Conservation (phyloP, 1,140 invertebrate species). For the Drosophila orena region DNA sequence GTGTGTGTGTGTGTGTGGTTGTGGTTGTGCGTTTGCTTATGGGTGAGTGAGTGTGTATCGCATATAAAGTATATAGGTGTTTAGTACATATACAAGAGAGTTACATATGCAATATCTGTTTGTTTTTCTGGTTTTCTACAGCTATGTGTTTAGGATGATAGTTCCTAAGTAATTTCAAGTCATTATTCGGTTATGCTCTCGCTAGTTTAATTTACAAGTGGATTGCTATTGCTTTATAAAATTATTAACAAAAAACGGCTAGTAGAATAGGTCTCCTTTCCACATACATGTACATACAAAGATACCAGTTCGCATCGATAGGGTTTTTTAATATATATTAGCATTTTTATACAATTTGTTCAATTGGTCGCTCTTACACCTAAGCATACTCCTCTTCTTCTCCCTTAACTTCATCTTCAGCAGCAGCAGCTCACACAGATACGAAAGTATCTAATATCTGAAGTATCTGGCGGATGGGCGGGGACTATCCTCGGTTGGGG, state of each 20-base stretch:
- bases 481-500: slow-evolving; percentile 1
- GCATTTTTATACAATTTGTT: slow-evolving; percentile 79
- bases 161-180: slow-evolving; percentile 51
- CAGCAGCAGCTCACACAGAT: slow-evolving; percentile 32
- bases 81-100: slow-evolving; percentile 71
- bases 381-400: slow-evolving; percentile 10
- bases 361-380: slow-evolving; percentile 38
- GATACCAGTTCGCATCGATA: slow-evolving; percentile 46
- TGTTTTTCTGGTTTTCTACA: neutral
- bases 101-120: slow-evolving; percentile 53
- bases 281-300: slow-evolving; percentile 30
- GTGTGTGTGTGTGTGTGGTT: slow-evolving; percentile 29
- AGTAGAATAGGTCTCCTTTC: slow-evolving; percentile 41
- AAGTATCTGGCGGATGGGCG: slow-evolving; percentile 11
- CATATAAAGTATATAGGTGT: slow-evolving; percentile 24
- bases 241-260: slow-evolving; percentile 68
- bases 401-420: slow-evolving; percentile 12
- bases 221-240: slow-evolving; percentile 53
- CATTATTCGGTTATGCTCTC: slow-evolving; percentile 31
- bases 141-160: slow-evolving; percentile 19
- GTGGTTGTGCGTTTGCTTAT: slow-evolving; percentile 16
- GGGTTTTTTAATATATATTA: slow-evolving; percentile 57
- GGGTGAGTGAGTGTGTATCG: slow-evolving; percentile 24
- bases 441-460: slow-evolving; percentile 9
- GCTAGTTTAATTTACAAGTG: slow-evolving; percentile 52